Conservation (phyloP, 1,140 invertebrate genomes). For the Holcopasites calliopsidis region DNA sequence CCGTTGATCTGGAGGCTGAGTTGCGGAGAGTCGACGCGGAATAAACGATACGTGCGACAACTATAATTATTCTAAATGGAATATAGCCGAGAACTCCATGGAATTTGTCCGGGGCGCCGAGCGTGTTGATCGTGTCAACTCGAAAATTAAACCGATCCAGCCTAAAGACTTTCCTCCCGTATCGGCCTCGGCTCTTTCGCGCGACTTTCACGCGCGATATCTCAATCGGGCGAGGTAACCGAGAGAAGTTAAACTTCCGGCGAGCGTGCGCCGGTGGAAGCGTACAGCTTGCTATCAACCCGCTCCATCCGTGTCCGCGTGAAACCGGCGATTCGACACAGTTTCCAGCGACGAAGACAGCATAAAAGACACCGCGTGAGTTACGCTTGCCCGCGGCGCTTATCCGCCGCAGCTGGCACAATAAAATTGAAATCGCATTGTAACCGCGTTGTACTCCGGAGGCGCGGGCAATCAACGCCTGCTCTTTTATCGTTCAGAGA, state of each 20-base stretch:
- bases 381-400: conserved; percentile 65
- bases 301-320: not conserved
- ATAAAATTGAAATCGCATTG: conserved; percentile 77
- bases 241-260: conserved; percentile 14
- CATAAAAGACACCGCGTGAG: conserved; percentile 73
- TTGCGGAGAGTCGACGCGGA: too few species aligned
- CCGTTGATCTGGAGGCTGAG: too few species aligned
- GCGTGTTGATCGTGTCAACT: too few species aligned
- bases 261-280: not conserved
- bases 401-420: conserved; percentile 73
- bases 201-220: conserved; percentile 21
- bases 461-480: conserved; percentile 69
- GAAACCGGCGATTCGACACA: conserved; percentile 71
- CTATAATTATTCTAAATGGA: too few species aligned
- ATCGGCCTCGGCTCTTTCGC: too few species aligned
- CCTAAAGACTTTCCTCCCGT: too few species aligned
- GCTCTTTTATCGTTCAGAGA: conserved; percentile 71
- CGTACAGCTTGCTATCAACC: not conserved
- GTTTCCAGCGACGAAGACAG: conserved; percentile 69
- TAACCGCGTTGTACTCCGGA: conserved; percentile 55
- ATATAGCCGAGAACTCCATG: too few species aligned
- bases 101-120: too few species aligned
- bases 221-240: conserved; percentile 10
- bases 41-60: too few species aligned
- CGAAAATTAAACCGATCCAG: too few species aligned